Base-by-base conservation (phyloP, 2,888 invertebrate genomes). In the Dorcus hopei region DNA sequence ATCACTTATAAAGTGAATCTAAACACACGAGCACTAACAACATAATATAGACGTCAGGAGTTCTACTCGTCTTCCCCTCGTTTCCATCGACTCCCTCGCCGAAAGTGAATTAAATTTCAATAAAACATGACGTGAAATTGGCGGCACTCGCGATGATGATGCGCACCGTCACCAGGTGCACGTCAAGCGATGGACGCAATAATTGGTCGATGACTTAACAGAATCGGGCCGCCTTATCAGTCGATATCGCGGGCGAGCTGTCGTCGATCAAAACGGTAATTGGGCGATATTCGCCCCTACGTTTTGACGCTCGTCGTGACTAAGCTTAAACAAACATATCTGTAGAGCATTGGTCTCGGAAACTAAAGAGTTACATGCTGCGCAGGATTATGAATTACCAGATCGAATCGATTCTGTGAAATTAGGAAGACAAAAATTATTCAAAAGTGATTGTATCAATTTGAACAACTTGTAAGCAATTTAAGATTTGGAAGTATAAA, bases 201-300 rank as follows among this genome's bases (percentile, higher is more conserved):
- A 74, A 74, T 74, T 74, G 73, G 71, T 71, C 71, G 63, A 72
- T 74, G 74, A 74, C 74, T 74, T 71, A 66, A 72, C 72, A 66
- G 70, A 73, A 72, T 72, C 71, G 65, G 59, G 62, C 66, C 59
- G 65, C 40, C n/a, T 70, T 71, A 71, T 70, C 71, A 68, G 65
- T 65, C 63, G 70, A 70, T 70, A 70, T 69, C 68, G 38, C 43
- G 61, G 67, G 62, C 58, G 61, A 58, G 65, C 69, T 70, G 71
- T 71, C 71, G 68, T 61, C 67, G 72, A 72, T 72, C 70, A 70
- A 70, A 69, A 66, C 68, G 66, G 65, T 72, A 71, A 73, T 73
- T 71, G 70, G 72, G 63, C 60, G 65, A 65, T 66, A 70, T 73
- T 72, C 65, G 61, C 60, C 54, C 64, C 62, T 62, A 61, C 26